phyloP scores from a whole-genome alignment of 2,888 invertebrate genomes.

The Gisinianus flammeolus region DNA sequence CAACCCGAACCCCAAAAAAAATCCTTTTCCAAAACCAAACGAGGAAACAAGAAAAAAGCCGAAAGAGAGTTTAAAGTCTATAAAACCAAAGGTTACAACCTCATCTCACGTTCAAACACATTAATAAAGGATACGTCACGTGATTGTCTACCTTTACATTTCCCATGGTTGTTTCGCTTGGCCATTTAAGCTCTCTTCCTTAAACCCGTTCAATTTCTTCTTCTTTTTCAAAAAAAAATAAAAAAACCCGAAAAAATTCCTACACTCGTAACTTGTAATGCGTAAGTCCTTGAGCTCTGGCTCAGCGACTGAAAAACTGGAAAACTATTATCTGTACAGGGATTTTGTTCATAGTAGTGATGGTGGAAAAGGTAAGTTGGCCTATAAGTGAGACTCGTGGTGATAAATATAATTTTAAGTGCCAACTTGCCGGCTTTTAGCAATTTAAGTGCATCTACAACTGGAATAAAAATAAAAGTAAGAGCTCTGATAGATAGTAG shows the following conservation, averaged over 20 bases:
- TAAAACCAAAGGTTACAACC: too few species aligned
- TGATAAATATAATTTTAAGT: neutral
- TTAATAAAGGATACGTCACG: too few species aligned
- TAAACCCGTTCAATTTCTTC: neutral
- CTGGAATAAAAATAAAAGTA: neutral
- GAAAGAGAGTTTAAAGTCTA: neutral
- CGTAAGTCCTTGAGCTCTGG: neutral
- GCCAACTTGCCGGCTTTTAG: neutral
- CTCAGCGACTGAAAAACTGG: neutral
- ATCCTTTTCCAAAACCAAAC: too few species aligned
- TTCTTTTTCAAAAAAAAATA: neutral
- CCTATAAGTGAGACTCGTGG: neutral
- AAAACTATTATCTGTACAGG: too few species aligned
- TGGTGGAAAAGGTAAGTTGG: too few species aligned
- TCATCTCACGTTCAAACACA: neutral
- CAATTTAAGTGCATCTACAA: neutral
- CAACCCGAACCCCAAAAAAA: too few species aligned
- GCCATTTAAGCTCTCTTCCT: too few species aligned
- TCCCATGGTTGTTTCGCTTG: too few species aligned
- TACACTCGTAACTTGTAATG: neutral
- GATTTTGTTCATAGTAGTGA: too few species aligned
- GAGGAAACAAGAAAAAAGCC: neutral
- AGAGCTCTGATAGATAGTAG: neutral
- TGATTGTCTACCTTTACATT: too few species aligned
- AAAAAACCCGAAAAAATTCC: neutral